Percentiles rank a stretch among this genome's conserved stretches.
These are phyloP conservation scores for Phaonia tiefii DNA, from an alignment of 2,888 invertebrate genomes.

Conservation along the genomic window DNA sequence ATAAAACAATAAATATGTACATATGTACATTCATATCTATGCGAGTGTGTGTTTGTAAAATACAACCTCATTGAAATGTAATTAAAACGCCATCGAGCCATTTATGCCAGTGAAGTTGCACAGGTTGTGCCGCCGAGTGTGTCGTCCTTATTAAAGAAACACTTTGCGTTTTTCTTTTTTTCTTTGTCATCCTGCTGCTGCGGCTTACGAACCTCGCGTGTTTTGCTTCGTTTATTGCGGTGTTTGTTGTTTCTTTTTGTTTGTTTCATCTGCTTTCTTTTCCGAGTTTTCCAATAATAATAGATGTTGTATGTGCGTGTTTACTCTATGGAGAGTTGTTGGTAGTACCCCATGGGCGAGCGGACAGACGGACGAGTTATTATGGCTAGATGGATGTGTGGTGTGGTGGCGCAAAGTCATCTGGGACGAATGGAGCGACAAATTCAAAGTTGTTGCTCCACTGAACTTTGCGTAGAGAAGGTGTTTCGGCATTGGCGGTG, in stretches of 20 bases:
- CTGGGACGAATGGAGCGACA: slow-evolving; percentile 23
- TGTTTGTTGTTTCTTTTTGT: slow-evolving; percentile 7
- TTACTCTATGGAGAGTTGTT: slow-evolving; percentile 49
- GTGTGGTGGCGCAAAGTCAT: slow-evolving; percentile 10
- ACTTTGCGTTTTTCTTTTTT: not conserved
- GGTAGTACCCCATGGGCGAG: slow-evolving; percentile 10
- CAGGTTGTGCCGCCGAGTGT: not conserved
- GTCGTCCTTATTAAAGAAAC: slow-evolving; percentile 1
- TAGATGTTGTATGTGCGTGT: slow-evolving; percentile 51
- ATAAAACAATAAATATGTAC: not conserved
- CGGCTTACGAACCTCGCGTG: slow-evolving; percentile 47
- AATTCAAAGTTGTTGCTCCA: slow-evolving; percentile 54
- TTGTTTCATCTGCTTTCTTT: not conserved
- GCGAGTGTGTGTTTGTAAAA: not conserved
- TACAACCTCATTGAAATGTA: slow-evolving; percentile 20
- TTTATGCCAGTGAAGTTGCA: slow-evolving; percentile 3
- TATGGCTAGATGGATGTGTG: too few relatives aligned
- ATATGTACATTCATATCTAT: not conserved
- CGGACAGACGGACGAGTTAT: not conserved
- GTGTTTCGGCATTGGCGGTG: not conserved
- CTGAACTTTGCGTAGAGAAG: too few relatives aligned
- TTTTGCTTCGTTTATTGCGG: slow-evolving; percentile 37
- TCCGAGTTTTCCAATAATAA: slow-evolving; percentile 40
- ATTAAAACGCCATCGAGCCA: slow-evolving; percentile 30
- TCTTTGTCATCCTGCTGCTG: slow-evolving; percentile 42